Evolutionary conservation across 2,888 invertebrate genomes (phyloP).

Genomic region (Zygothrica quintamaculata): DNA sequence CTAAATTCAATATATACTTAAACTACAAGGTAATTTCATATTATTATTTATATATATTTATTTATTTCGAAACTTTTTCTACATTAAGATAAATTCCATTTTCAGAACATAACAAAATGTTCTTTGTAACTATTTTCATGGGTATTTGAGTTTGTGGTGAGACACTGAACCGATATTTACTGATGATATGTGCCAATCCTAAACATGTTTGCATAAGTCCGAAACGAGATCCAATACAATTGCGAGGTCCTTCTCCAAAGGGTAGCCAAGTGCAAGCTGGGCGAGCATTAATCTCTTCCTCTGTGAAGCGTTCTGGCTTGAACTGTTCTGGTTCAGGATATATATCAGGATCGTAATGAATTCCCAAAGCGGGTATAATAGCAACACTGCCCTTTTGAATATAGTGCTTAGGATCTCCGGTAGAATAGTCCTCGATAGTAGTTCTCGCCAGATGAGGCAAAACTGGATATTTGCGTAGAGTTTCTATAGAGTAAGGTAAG

Average conservation of each 20-base stretch:
- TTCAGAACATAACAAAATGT: slow-evolving; percentile 58
- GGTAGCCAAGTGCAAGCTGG: slow-evolving; percentile 81
- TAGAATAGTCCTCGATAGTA: slow-evolving; percentile 42
- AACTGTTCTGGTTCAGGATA: slow-evolving; percentile 87
- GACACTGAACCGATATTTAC: slow-evolving; percentile 58
- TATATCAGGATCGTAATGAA: slow-evolving; percentile 86
- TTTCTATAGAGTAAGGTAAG: slow-evolving; percentile 83
- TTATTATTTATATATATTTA: no score
- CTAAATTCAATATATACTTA: no score
- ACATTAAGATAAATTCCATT: slow-evolving; percentile 72
- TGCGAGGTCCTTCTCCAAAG: slow-evolving; percentile 83
- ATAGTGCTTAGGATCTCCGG: slow-evolving; percentile 81
- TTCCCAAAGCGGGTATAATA: slow-evolving; percentile 81
- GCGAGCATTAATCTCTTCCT: slow-evolving; percentile 85
- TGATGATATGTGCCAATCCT: slow-evolving; percentile 67
- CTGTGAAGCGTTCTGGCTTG: slow-evolving; percentile 87
- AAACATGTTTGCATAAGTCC: slow-evolving; percentile 77
- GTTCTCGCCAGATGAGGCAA: slow-evolving; percentile 80
- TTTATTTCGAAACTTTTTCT: slow-evolving; percentile 38
- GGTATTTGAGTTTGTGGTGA: slow-evolving; percentile 62
- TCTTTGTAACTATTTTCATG: slow-evolving; percentile 44
- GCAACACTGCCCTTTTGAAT: slow-evolving; percentile 85
- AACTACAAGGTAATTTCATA: no score
- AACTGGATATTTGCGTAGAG: slow-evolving; percentile 86
- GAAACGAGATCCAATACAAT: slow-evolving; percentile 81